phyloP scores from a whole-genome alignment of 2,113 vertebrate species.

The Mionectes macconnelli region DNA sequence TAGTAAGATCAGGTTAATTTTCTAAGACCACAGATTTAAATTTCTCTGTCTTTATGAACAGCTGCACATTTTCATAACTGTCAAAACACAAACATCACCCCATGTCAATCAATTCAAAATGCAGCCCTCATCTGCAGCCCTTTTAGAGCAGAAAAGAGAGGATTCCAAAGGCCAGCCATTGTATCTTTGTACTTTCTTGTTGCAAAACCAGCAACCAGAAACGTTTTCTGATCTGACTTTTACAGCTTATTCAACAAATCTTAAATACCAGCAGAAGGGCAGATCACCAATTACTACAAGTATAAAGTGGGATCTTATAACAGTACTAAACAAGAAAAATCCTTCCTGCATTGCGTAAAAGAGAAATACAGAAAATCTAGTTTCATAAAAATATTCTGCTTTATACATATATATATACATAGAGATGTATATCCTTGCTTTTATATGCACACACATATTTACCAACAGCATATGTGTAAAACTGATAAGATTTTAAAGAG shows the following conservation, averaged over 20 bases:
- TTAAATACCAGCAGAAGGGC: not conserved
- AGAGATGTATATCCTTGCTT: not conserved
- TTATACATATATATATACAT: not conserved
- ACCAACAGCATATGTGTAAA: not conserved
- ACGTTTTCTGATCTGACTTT: not conserved
- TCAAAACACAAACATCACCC: conserved; percentile 23
- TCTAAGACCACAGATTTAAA: conserved; percentile 3
- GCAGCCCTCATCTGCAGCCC: not conserved
- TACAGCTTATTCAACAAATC: not conserved
- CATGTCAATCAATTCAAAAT: conserved; percentile 4
- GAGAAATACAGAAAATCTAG: not conserved
- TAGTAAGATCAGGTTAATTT: conserved; percentile 3
- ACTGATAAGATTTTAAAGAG: not conserved
- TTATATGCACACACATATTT: not conserved
- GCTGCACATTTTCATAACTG: conserved; percentile 47
- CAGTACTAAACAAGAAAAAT: not conserved
- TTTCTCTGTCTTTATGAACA: conserved; percentile 19
- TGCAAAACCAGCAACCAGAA: not conserved
- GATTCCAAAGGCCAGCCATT: not conserved
- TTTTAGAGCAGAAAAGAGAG: not conserved
- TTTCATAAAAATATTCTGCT: not conserved
- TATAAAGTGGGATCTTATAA: not conserved
- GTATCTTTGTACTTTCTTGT: not conserved
- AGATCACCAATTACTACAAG: not conserved
- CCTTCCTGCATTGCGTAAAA: not conserved